Base-by-base conservation (phyloP, 1,140 invertebrate species). In the Drosophila leontia region DNA sequence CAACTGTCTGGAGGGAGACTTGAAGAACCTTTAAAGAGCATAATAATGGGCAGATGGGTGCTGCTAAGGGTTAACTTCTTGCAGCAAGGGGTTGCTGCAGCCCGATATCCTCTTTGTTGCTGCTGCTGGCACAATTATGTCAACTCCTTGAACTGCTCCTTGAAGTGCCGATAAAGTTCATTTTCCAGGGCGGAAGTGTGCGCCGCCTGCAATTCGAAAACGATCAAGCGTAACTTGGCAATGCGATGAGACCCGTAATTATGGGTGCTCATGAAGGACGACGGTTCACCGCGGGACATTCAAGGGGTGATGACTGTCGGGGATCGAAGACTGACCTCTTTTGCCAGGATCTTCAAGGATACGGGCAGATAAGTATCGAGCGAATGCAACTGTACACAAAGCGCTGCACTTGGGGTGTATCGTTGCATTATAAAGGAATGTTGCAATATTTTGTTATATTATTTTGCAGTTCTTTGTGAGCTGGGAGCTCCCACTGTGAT, bases 51-150 rank as follows among this genome's bases (percentile, higher is more conserved):
- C 45, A 55, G 48, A 75, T 80, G 65, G 81, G 53, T 64, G 65
- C 75, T n/a, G 47, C 53, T 42, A 87, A 74, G 75, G 82, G 80
- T 78, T 77, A 58, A 75, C 62, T 81, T 67, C 67, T 72, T 50
- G 34, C 44, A 55, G 53, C 44, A 17, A 69, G 62, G 58, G 74
- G 70, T 45, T 67, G 63, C 57, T 61, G 75, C 75, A 57, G 53
- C 42, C 58, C 7, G 53, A 15, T 60, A 32, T 29, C 26, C 26
- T 29, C 26, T 23, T 35, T 45, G n/a, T 37, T 39, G 32, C 26
- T 72, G 57, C 56, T 83, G 83, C 78, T 82, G 85, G 81, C 85
- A 76, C 83, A 90, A 90, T 90, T 90, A 85, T 90, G 85, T 90
- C 85, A 90, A 91, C 85, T 85, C 68, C 85, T 90, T 90, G 82